Percentiles rank a stretch among this genome's conserved stretches.
Conservation (phyloP, 2,888 invertebrate species). For the Stomorhina lunata region DNA sequence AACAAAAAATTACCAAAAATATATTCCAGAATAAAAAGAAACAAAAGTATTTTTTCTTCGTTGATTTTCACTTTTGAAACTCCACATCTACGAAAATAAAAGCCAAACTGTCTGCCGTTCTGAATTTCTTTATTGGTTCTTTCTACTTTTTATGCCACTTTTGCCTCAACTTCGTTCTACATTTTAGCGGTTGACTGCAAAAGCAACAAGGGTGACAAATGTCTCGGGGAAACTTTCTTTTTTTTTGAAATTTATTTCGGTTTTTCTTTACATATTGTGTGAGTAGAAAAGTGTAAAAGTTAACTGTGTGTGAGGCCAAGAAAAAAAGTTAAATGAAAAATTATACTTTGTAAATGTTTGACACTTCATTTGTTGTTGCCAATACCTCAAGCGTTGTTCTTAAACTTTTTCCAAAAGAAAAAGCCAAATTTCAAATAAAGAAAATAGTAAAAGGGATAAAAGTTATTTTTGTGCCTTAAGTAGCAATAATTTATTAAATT, state of each 20-base stretch:
- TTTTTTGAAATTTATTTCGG: too few species aligned
- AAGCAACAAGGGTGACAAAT: conserved; percentile 56
- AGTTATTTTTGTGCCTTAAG: too few species aligned
- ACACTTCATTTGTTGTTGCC: conserved; percentile 60
- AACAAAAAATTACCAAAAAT: too few species aligned
- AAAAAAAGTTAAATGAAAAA: conserved; percentile 48
- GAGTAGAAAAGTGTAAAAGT: neutral
- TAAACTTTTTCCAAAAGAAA: conserved; percentile 6
- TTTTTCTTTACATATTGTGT: neutral
- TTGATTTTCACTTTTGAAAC: conserved; percentile 12
- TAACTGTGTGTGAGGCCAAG: too few species aligned
- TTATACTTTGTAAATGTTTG: conserved; percentile 51
- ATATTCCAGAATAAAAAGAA: too few species aligned
- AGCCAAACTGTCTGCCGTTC: conserved; percentile 17
- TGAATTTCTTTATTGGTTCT: conserved; percentile 8
- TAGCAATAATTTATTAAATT: too few species aligned
- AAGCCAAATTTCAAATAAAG: neutral
- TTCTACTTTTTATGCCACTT: too few species aligned
- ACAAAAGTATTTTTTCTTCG: neutral
- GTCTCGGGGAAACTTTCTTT: conserved; percentile 41
- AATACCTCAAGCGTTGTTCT: conserved; percentile 55
- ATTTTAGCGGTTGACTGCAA: conserved; percentile 43
- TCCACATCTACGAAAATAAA: neutral
- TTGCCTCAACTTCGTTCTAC: neutral
- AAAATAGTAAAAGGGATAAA: conserved; percentile 6